A percentile compares a stretch with the other conserved stretches of the same genome.
Conservation (phyloP, 2,113 vertebrate species). For the Toxotes jaculatrix region DNA sequence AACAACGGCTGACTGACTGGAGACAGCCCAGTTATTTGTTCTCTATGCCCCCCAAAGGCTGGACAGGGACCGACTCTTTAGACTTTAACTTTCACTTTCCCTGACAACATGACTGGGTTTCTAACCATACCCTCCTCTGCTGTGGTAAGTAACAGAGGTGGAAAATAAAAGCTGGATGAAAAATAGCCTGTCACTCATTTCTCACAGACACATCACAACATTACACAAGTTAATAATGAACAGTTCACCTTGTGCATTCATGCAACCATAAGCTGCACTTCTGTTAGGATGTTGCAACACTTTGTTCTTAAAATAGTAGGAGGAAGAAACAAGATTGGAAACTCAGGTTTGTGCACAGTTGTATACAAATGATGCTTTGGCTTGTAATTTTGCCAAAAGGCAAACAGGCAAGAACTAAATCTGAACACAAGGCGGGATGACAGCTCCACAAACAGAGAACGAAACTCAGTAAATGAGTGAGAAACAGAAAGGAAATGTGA, state of each 20-base stretch:
- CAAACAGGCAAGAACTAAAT: conserved; percentile 14
- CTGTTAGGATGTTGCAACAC: conserved; percentile 16
- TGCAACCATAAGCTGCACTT: conserved; percentile 25
- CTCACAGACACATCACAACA: conserved; percentile 11
- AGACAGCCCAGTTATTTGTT: conserved; percentile 32
- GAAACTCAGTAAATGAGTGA: not conserved
- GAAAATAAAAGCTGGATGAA: not conserved
- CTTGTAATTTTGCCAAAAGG: conserved; percentile 33
- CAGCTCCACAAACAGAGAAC: not conserved
- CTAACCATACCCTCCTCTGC: not conserved
- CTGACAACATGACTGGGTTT: conserved; percentile 15
- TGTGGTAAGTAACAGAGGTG: not conserved
- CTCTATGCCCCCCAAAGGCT: not conserved
- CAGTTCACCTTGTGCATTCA: conserved; percentile 1
- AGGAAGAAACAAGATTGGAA: conserved; percentile 32
- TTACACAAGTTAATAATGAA: conserved; percentile 11
- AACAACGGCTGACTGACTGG: conserved; percentile 45
- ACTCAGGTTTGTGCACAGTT: conserved; percentile 14
- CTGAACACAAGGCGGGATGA: not conserved
- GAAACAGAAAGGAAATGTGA: conserved; percentile 7
- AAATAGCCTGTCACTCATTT: conserved; percentile 11
- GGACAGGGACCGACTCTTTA: not conserved
- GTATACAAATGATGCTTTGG: not conserved
- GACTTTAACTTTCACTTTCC: conserved; percentile 19
- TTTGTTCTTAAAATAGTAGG: conserved; percentile 52